Percentiles rank a stretch among this genome's conserved stretches.
Conservation (phyloP, 2,888 invertebrate genomes). For the Cactoblastis cactorum region DNA sequence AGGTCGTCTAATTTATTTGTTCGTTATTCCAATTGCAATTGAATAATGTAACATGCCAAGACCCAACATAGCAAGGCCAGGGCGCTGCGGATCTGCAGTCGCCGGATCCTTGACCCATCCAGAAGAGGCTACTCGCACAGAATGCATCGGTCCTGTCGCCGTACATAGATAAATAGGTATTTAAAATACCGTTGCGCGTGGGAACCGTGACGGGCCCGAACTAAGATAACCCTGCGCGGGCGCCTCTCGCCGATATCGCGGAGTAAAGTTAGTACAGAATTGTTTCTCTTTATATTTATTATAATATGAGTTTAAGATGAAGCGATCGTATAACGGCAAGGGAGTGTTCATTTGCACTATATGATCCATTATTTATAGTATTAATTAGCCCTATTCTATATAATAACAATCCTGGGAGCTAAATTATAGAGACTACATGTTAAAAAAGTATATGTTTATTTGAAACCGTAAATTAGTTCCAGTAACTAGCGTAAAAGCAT, state of each 20-base stretch:
- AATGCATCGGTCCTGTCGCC: slow-evolving; percentile 73
- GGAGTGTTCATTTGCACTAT: too few species aligned
- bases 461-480: too few species aligned
- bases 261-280: neutral
- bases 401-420: too few species aligned
- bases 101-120: slow-evolving; percentile 78
- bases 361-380: too few species aligned
- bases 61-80: slow-evolving; percentile 67
- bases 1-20: slow-evolving; percentile 27
- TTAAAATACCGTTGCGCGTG: slow-evolving; percentile 75
- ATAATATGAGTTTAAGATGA: too few species aligned
- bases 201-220: slow-evolving; percentile 69
- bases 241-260: slow-evolving; percentile 40
- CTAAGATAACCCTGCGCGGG: slow-evolving; percentile 54
- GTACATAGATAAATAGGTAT: slow-evolving; percentile 73
- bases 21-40: slow-evolving; percentile 35
- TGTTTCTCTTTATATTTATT: neutral
- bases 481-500: too few species aligned
- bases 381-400: too few species aligned
- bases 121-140: slow-evolving; percentile 73
- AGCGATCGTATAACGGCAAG: too few species aligned
- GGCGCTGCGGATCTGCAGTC: slow-evolving; percentile 70
- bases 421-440: too few species aligned
- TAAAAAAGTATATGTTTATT: too few species aligned
- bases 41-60: slow-evolving; percentile 63